A percentile compares a stretch with the other conserved stretches of the same genome.
These are phyloP conservation scores for Sipha flava DNA, from an alignment of 1,140 invertebrate genomes.

Conservation along the genomic window DNA sequence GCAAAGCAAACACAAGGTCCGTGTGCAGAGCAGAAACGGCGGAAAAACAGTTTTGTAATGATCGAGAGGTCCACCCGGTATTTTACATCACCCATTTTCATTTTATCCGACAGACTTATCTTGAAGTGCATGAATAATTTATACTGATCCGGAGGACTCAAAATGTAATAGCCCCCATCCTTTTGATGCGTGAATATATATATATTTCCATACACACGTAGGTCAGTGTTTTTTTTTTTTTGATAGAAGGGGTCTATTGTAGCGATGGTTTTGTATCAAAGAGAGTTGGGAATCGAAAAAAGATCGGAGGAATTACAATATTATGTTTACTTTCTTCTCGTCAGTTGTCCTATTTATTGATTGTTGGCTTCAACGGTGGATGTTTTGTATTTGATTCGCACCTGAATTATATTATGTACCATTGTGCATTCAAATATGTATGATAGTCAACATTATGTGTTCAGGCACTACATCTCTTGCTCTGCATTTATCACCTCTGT, in stretches of 20 bases:
- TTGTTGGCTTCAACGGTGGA: background rate
- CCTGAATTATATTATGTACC: background rate
- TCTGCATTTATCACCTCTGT: no score
- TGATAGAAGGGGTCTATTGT: no score
- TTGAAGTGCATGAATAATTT: slow-evolving; percentile 26
- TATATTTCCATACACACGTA: background rate
- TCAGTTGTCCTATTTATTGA: background rate
- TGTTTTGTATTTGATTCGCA: background rate
- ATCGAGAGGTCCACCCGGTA: background rate
- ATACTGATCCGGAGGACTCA: background rate
- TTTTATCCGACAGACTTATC: slow-evolving; percentile 15
- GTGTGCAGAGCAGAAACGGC: background rate
- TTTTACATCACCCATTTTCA: background rate
- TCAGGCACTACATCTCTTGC: no score
- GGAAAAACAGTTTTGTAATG: slow-evolving; percentile 25
- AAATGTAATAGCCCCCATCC: slow-evolving; percentile 4
- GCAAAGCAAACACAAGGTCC: slow-evolving; percentile 12
- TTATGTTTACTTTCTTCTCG: background rate
- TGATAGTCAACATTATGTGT: background rate
- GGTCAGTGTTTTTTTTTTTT: background rate
- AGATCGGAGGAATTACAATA: background rate
- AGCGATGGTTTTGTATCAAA: no score
- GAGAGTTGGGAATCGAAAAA: no score
- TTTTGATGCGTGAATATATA: background rate
- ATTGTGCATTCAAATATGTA: background rate